Base-by-base conservation (phyloP, 2,888 invertebrate genomes). In the Morpho helenor region DNA sequence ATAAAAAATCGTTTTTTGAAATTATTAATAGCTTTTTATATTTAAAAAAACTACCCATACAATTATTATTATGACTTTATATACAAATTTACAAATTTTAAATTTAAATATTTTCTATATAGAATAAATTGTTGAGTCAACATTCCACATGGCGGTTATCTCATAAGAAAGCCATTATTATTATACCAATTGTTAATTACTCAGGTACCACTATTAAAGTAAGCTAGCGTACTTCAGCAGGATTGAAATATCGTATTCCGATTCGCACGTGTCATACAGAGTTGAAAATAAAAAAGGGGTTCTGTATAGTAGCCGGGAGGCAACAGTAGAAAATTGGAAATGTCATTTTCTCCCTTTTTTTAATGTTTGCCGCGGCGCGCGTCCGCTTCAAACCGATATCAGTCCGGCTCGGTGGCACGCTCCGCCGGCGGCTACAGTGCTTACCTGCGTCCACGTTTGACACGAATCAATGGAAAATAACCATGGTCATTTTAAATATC, bases 291-390 rank as follows among this genome's bases (percentile, higher is more conserved):
- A 88, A 90, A 84, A 87, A 86, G 84, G 40, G 41, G 40, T 23
- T 40, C 53, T 40, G 53, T 53, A 47, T 41, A 53, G 83, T 80
- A 79, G 79, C 87, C 81, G 78, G 78, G 76, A 75, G 82, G 89
- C 87, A 80, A 86, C 83, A 80, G 87, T 86, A 91, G 91, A 91
- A 91, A 92, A 91, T 91, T 91, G 86, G 88, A 91, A 91, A 91
- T 87, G 91, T 91, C 91, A 91, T 91, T 91, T 91, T 91, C 86
- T 86, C 83, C 81, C 80, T 89, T 91, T 90, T 16, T 90, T 91
- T 87, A 84, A 87, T 87, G 87, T 88, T 88, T 91, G 87, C 79
- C 82, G 83, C 78, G 80, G 76, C 75, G 51, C 50, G 61, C 49
- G 47, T 51, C 76, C 72, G 75, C 68, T 72, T 70, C 66, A 62